Base-by-base conservation (phyloP, 2,113 vertebrate genomes). In the Limanda limanda region DNA sequence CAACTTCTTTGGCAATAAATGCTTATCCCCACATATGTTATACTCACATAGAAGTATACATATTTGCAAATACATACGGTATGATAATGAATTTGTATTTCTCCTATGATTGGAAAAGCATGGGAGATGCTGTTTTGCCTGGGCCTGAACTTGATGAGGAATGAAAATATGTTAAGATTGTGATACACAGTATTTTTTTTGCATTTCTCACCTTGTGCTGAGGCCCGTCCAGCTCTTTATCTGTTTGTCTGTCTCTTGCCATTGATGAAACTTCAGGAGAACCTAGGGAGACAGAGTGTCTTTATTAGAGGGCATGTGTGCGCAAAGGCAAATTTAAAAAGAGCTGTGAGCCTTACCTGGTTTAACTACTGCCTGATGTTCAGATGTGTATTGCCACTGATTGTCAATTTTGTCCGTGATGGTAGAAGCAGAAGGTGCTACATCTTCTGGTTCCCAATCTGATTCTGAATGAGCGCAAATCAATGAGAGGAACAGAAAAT, bases 401-500 rank as follows among this genome's bases (percentile, higher is more conserved):
- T 31, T 78, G 56, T 76, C 82, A 58, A 24, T 31, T 75, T 86
- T 82, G 58, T 55, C 63, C 37, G 74, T 72, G 57, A 76, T 85
- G 57, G 35, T 17, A 47, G 45, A 47, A 17, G 45, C 13, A 47
- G 31, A 24, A 15, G 71, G 56, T 9, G 75, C 48, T 8, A 31
- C 62, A 14, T 79, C 82, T n/a, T 94, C 88, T 4, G 82, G 87
- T 71, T 94, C 93, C 86, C 86, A 92, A 76, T 94, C 90, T 25
- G 92, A 94, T 12, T 94, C 92, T 94, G 62, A 77, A 76, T 59
- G 2, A 27, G 1, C 68, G 17, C 2, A 9, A 48, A 47, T 21
- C 1, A 73, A 67, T 18, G 5, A 58, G 54, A 72, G 2, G 72
- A 37, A 54, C 1, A 51, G 8, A 21, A 24, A 37, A 13, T 7